Evolutionary conservation across 2,888 invertebrate species (phyloP).

Genomic region (Sussaba pulchella): DNA sequence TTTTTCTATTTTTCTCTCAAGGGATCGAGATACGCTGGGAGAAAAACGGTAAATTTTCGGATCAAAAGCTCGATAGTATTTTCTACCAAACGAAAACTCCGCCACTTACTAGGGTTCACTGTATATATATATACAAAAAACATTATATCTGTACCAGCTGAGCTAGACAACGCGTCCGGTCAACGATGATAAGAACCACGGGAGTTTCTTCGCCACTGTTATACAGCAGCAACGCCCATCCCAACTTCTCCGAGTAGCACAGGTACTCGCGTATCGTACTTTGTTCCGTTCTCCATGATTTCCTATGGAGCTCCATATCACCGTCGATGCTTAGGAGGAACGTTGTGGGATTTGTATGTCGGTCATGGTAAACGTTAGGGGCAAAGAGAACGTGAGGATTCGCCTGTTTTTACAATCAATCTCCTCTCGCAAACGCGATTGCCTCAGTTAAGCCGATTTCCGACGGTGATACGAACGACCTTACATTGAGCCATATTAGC

Average conservation of each 20-base stretch:
- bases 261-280: conserved; percentile 16
- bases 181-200: conserved; percentile 38
- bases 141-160: not conserved
- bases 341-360: conserved; percentile 9
- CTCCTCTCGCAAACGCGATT: conserved; percentile 47
- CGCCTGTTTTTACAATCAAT: conserved; percentile 53
- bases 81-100: not conserved
- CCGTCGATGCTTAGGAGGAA: not conserved
- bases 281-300: conserved; percentile 37
- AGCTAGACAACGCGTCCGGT: not conserved
- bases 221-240: not conserved
- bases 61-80: conserved; percentile 30
- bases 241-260: not conserved
- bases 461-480: conserved; percentile 58
- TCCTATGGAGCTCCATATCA: conserved; percentile 12
- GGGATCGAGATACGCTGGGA: conserved; percentile 22
- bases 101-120: not conserved
- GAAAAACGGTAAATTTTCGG: conserved; percentile 27
- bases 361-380: conserved; percentile 5
- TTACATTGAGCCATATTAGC: conserved; percentile 68
- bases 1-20: not conserved
- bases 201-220: not conserved
- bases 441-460: conserved; percentile 64
- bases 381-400: conserved; percentile 3
- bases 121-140: not conserved